phyloP scores from a whole-genome alignment of 2,888 invertebrate species.

The Andrena camellia region DNA sequence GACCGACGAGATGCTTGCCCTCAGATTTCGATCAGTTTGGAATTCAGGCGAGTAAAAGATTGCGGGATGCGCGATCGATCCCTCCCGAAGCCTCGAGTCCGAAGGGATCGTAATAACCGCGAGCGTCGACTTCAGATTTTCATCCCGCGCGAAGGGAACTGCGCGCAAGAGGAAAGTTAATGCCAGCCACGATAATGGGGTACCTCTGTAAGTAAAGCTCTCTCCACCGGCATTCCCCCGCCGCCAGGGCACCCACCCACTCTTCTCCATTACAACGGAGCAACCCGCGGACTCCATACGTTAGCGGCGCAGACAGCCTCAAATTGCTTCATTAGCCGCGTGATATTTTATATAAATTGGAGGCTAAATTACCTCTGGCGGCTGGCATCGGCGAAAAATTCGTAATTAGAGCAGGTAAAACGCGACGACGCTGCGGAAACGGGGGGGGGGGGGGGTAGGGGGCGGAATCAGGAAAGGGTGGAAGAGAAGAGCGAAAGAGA shows the following conservation, averaged over 20 bases:
- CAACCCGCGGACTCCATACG: constrained; percentile 80
- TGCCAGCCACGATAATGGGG: constrained; percentile 65
- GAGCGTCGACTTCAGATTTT: constrained; percentile 61
- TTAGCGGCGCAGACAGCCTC: constrained; percentile 83
- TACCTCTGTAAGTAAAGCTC: constrained; percentile 70
- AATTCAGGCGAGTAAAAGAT: constrained; percentile 1
- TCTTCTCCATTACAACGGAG: constrained; percentile 76
- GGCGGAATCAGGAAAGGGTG: constrained; percentile 23
- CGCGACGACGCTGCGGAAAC: constrained; percentile 44
- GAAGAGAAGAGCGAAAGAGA: neutral
- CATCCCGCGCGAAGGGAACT: constrained; percentile 55
- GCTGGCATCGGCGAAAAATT: constrained; percentile 76
- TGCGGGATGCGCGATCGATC: neutral
- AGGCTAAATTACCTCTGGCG: constrained; percentile 80
- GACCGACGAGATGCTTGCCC: neutral
- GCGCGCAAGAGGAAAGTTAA: constrained; percentile 68
- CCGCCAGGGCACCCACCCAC: constrained; percentile 30
- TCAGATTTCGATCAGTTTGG: neutral
- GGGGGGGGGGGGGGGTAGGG: neutral
- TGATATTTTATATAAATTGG: constrained; percentile 85
- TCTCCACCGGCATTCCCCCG: constrained; percentile 46
- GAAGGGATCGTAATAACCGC: constrained; percentile 8
- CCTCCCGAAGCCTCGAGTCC: neutral
- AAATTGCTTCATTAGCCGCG: constrained; percentile 85
- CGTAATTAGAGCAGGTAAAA: constrained; percentile 79